A percentile compares a stretch with the other conserved stretches of the same genome.
These are phyloP conservation scores for Scaptomyza tumidula DNA, from an alignment of 2,888 invertebrate genomes.

Conservation along the genomic window DNA sequence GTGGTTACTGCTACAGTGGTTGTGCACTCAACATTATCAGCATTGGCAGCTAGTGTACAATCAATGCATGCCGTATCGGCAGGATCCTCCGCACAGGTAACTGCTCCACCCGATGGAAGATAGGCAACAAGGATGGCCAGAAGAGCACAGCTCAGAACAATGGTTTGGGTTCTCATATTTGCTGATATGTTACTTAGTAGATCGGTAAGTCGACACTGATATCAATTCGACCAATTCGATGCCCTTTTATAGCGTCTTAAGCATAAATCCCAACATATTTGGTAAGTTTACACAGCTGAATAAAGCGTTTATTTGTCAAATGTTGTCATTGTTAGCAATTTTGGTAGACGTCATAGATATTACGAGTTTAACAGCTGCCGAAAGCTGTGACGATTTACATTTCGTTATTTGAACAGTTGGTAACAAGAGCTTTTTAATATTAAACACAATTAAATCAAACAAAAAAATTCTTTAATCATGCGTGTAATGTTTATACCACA, in stretches of 20 bases:
- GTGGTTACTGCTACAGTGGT: not conserved
- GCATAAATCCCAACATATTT: not conserved
- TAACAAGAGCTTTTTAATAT: too few relatives aligned
- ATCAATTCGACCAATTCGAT: not conserved
- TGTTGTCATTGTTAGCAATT: not conserved
- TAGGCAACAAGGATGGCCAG: conserved; percentile 20
- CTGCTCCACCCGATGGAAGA: conserved; percentile 18
- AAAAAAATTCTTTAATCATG: too few relatives aligned
- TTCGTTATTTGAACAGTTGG: not conserved
- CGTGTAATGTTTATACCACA: too few relatives aligned
- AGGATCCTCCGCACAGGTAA: conserved; percentile 16
- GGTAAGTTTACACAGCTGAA: conserved; percentile 22
- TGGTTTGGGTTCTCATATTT: conserved; percentile 15
- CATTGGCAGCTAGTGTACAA: not conserved
- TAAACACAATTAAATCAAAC: too few relatives aligned
- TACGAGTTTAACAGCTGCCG: not conserved
- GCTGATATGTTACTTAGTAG: not conserved
- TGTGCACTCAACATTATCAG: conserved; percentile 1
- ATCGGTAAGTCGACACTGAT: conserved; percentile 9
- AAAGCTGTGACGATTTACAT: conserved; percentile 3
- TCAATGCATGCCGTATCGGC: conserved; percentile 10
- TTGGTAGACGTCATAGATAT: conserved; percentile 10
- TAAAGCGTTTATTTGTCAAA: conserved; percentile 1
- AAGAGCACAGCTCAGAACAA: conserved; percentile 26
- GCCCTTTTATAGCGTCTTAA: conserved; percentile 18